Base-by-base conservation (phyloP, 2,113 vertebrate species). In the Serilophus lunatus region DNA sequence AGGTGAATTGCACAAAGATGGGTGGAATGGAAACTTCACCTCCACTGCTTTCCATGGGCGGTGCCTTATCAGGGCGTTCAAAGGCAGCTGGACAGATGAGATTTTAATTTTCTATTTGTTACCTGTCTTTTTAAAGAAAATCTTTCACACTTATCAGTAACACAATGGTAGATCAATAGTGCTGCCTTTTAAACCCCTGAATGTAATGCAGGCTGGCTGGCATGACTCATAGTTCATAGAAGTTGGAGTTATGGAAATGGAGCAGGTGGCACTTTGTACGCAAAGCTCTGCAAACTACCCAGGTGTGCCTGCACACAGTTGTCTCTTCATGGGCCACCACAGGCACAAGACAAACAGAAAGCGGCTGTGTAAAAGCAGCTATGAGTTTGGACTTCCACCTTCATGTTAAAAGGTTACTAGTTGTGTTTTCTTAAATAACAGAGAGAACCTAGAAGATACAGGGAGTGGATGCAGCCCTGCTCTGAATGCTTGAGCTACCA, bases 31-130 rank as follows among this genome's bases (percentile, higher is more conserved):
- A 93, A 95, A 75, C 49, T 78, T 57, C 13, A 66, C 54, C 68
- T 94, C 42, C n/a, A 42, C 25, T 54, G 42, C 33, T 78, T 87
- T 95, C 49, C 28, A 35, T 53, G 35, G 64, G 53, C 96, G 87
- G 89, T 95, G 90, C 29, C 92, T 94, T 96, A 87, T 86, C 74
- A 3, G 51, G 15, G 24, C 20, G 12, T 95, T 94, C 91, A 93
- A 97, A 96, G 76, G 50, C 94, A 96, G 82, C 40, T 10, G 3
- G 59, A 53, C 60, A 28, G 61, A n/a, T 45, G 10, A 68, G 8
- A 29, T 35, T 33, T 92, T 80, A 82, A 90, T 97, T 96, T 96
- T 74, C 86, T 61, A 92, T 97, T 92, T 88, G 81, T 78, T 82
- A 71, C 59, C 31, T 26, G 33, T 47, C 14, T 88, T 95, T 70